Conservation (phyloP, 2,888 invertebrate species). For the Malthinus flaveolus region DNA sequence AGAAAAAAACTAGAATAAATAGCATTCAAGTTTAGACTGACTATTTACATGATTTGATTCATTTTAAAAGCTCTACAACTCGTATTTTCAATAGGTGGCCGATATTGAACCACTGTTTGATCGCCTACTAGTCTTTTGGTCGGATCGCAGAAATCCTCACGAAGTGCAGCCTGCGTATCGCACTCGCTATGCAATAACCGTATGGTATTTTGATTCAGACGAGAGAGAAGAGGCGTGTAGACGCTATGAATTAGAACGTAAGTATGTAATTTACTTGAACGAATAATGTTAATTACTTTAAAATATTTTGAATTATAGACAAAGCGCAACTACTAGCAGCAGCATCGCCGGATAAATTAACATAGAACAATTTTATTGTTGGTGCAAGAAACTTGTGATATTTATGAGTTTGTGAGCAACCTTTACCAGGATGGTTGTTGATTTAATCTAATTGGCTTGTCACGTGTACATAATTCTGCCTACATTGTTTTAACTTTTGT, state of each 20-base stretch:
- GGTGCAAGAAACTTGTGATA: conserved; percentile 27
- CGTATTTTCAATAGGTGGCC: conserved; percentile 58
- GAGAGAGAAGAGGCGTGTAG: conserved; percentile 76
- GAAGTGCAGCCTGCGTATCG: conserved; percentile 92
- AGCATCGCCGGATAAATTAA: conserved; percentile 10
- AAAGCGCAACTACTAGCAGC: conserved; percentile 1
- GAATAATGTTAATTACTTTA: too few relatives aligned
- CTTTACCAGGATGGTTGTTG: conserved; percentile 18
- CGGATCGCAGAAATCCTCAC: conserved; percentile 93
- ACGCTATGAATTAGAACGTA: conserved; percentile 59
- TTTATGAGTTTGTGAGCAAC: conserved; percentile 23
- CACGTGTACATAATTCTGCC: conserved; percentile 20
- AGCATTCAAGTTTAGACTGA: background rate
- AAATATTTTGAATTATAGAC: conserved; percentile 6
- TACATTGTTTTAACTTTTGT: conserved; percentile 9
- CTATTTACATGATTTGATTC: background rate
- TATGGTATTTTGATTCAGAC: conserved; percentile 89
- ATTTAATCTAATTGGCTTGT: background rate
- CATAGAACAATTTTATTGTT: conserved; percentile 11
- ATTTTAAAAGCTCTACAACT: background rate
- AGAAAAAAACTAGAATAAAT: too few relatives aligned
- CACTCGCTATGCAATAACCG: conserved; percentile 88
- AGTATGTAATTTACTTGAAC: too few relatives aligned
- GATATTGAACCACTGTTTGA: conserved; percentile 94
- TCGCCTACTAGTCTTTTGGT: conserved; percentile 96